Evolutionary conservation across 1,140 invertebrate genomes (phyloP).

Genomic region (Triops cancriformis): DNA sequence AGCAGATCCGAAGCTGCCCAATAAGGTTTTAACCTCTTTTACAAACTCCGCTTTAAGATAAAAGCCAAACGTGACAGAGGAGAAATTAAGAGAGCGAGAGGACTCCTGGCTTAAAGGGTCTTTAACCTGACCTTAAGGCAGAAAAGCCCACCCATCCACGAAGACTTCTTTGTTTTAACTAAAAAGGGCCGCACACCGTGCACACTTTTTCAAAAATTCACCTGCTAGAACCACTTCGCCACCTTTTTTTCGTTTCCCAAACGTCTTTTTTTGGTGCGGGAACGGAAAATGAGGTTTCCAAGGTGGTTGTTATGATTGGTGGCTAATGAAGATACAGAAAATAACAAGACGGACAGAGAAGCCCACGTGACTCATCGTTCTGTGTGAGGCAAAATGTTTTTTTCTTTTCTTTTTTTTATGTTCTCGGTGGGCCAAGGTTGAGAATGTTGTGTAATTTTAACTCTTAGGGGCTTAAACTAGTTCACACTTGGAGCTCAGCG

Average conservation of each 20-base stretch:
- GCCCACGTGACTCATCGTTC: not conserved
- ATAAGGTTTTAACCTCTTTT: no score
- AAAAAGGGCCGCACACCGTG: not conserved
- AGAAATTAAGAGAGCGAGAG: not conserved
- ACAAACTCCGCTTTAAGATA: not conserved
- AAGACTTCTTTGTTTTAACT: not conserved
- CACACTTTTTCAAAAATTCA: not conserved
- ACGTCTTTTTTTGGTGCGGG: not conserved
- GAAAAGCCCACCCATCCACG: not conserved
- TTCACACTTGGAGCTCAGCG: no score
- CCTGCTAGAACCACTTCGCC: not conserved
- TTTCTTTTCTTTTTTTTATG: not conserved
- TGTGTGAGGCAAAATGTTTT: not conserved
- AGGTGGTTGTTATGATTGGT: not conserved
- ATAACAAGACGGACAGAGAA: not conserved
- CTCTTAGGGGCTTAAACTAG: no score
- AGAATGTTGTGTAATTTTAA: no score
- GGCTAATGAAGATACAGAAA: not conserved
- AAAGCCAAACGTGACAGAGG: not conserved
- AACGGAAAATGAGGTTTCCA: not conserved
- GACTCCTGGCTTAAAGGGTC: not conserved
- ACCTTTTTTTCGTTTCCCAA: not conserved
- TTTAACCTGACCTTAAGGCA: not conserved
- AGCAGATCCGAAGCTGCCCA: no score
- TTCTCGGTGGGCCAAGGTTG: not conserved